These are phyloP conservation scores for Jordanella pulchra DNA, from an alignment of 2,797 vertebrate genomes.

Conservation along the genomic window DNA sequence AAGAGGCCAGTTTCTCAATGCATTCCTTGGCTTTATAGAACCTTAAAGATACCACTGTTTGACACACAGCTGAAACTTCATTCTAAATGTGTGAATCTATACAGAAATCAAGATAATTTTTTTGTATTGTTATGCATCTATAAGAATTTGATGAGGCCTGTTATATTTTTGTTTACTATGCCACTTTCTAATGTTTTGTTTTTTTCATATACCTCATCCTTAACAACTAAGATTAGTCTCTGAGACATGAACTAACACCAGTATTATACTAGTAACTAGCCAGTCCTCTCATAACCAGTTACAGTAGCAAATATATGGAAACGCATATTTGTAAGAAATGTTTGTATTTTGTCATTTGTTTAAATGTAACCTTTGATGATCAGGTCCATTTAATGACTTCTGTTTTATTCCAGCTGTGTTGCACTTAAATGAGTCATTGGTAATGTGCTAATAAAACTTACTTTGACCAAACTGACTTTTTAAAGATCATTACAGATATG, in stretches of 20 bases:
- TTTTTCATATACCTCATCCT: background rate
- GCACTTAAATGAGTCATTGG: background rate
- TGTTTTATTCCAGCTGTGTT: constrained; percentile 8
- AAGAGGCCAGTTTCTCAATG: background rate
- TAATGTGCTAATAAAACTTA: constrained; percentile 46
- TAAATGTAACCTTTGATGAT: background rate
- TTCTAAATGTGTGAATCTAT: background rate
- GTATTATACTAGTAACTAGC: constrained; percentile 39
- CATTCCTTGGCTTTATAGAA: background rate
- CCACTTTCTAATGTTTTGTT: background rate
- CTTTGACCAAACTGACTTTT: constrained; percentile 10
- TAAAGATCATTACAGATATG: background rate
- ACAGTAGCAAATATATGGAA: background rate
- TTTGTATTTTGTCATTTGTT: constrained; percentile 20
- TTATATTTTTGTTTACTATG: constrained; percentile 19
- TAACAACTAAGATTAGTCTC: background rate
- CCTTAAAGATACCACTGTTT: background rate
- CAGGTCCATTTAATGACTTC: background rate
- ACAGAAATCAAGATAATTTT: background rate
- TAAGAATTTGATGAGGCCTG: background rate
- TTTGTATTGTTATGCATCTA: background rate
- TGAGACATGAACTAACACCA: constrained; percentile 5
- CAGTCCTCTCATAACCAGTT: background rate
- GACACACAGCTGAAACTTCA: background rate
- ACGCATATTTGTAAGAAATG: background rate